These are phyloP conservation scores for Tetragonula clypearis DNA, from an alignment of 1,140 invertebrate genomes.

Conservation along the genomic window DNA sequence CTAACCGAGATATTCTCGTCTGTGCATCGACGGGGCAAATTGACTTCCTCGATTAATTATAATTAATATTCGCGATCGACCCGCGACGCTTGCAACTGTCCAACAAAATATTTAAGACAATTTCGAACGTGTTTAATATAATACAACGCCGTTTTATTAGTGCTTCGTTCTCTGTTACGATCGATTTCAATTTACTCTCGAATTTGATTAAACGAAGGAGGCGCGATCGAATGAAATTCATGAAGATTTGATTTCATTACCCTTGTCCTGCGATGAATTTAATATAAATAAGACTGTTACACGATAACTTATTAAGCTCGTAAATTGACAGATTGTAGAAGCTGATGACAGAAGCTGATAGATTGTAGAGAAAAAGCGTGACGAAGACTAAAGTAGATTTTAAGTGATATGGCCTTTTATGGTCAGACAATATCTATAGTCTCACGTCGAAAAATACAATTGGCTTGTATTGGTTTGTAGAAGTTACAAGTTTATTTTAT, in stretches of 20 bases:
- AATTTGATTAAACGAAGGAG: neutral
- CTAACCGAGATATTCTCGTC: neutral
- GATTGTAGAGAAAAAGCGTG: neutral
- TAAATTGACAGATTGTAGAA: too few relatives aligned
- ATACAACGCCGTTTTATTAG: neutral
- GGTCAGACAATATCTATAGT: neutral
- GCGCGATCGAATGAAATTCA: neutral
- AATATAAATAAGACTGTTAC: neutral
- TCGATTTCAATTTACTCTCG: neutral
- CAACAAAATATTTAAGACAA: too few relatives aligned
- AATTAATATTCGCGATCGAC: neutral
- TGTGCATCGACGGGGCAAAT: neutral
- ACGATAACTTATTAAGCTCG: neutral
- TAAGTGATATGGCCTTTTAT: neutral
- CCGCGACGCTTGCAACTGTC: too few relatives aligned
- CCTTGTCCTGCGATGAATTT: neutral
- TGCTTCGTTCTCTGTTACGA: neutral
- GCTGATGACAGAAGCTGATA: too few relatives aligned
- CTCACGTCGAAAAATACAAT: too few relatives aligned
- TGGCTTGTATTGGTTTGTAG: too few relatives aligned
- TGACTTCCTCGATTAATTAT: slow-evolving; percentile 24
- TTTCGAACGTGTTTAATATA: neutral
- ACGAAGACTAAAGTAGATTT: neutral
- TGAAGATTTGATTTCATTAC: neutral
- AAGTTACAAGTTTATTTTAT: too few relatives aligned